Conservation (phyloP, 2,888 invertebrate genomes). For the Xanthia icteritia region DNA sequence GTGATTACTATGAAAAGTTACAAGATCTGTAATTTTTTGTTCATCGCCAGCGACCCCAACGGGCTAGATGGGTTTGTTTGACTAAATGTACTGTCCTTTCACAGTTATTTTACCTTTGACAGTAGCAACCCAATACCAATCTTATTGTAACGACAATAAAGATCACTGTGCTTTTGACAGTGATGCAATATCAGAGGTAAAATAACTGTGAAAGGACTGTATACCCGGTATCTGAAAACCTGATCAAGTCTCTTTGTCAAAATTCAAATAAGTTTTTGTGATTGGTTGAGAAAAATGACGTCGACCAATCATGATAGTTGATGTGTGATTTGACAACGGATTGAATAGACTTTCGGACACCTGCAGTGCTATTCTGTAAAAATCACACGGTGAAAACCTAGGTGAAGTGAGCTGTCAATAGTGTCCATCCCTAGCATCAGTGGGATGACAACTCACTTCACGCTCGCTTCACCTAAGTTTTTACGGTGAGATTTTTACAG, state of each 20-base stretch:
- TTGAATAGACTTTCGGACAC: not conserved
- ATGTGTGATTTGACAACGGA: not conserved
- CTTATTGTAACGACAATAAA: not conserved
- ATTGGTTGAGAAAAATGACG: not conserved
- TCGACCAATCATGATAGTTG: not conserved
- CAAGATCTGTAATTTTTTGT: not conserved
- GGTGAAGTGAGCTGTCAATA: too few species aligned
- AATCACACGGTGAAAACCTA: too few species aligned
- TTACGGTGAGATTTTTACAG: too few species aligned
- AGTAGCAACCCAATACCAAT: not conserved
- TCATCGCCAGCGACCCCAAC: not conserved
- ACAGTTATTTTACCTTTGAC: not conserved
- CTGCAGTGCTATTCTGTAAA: too few species aligned
- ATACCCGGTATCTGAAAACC: constrained; percentile 6
- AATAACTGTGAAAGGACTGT: not conserved
- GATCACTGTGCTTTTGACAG: not conserved
- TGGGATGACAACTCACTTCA: too few species aligned
- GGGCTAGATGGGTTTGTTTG: not conserved
- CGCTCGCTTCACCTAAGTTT: too few species aligned
- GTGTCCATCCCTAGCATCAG: too few species aligned
- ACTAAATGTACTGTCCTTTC: not conserved
- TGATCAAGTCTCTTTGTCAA: constrained; percentile 2
- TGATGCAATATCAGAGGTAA: not conserved
- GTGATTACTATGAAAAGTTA: not conserved
- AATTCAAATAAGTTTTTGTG: not conserved